Evolutionary conservation across 2,888 invertebrate species (phyloP).

Genomic region (Brachyptera risi): DNA sequence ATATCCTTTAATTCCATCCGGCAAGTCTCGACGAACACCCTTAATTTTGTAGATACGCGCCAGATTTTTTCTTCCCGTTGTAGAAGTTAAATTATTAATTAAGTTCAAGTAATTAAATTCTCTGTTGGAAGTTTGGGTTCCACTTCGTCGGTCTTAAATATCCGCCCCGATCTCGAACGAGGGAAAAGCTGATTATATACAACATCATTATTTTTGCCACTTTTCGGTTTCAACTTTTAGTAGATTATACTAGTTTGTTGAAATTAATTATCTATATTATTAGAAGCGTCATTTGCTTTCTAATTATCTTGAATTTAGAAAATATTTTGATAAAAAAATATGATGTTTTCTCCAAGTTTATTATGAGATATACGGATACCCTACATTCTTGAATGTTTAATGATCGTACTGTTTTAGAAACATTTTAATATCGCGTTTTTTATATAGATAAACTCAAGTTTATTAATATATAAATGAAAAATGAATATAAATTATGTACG

Average conservation of each 20-base stretch:
- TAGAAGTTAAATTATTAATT: constrained; percentile 7
- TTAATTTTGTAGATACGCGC: no score
- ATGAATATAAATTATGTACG: no score
- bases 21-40: no score
- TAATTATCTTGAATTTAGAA: no score
- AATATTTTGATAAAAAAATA: no score
- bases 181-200: constrained; percentile 8
- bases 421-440: no score
- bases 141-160: not conserved
- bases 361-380: no score
- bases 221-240: constrained; percentile 11
- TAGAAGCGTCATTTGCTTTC: not conserved
- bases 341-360: no score
- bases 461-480: no score
- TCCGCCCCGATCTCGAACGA: not conserved
- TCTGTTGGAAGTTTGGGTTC: not conserved
- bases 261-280: constrained; percentile 7
- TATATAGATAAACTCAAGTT: no score
- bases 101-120: constrained; percentile 14
- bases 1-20: constrained; percentile 3
- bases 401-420: no score
- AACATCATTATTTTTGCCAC: constrained; percentile 16
- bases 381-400: no score
- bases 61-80: constrained; percentile 2
- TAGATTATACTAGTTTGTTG: not conserved